Base-by-base conservation (phyloP, 2,888 invertebrate genomes). In the Graphium colonna region DNA sequence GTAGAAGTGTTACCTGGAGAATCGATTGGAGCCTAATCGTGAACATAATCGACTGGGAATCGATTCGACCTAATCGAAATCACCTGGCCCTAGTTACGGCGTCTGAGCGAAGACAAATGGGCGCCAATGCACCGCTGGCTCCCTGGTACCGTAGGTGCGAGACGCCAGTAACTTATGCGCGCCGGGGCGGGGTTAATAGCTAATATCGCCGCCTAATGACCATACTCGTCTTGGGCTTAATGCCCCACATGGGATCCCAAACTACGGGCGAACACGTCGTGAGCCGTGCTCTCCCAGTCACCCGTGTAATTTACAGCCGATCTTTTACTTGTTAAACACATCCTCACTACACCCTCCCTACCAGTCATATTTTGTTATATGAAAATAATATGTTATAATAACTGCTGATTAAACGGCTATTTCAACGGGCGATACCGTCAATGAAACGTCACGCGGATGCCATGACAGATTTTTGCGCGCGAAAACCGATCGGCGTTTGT, bases 181-280 rank as follows among this genome's bases (percentile, higher is more conserved):
- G 60, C 64, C 66, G 72, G 77, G 81, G 80, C 75, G 77, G 79
- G 79, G 85, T 78, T 88, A 88, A 89, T 88, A 88, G 90, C 86
- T 90, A 88, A 89, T 90, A 90, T 84, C 82, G 84, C 75, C 73
- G 82, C 76, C 84, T 90, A 90, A 90, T 90, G 90, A 88, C 88
- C 86, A 79, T 77, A 77, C 78, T 78, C 83, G 81, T 85, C 83
- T 85, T 79, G 76, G 70, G 68, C 76, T 79, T 84, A 85, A 86
- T 84, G 84, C 75, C 77, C 79, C 86, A 73, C 85, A 72, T 77
- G 87, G 84, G 69, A 73, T 62, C 66, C 63, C 55, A 64, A 71
- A 75, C 71, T 69, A 62, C 68, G 65, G 58, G 39, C 57, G 56
- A 65, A 68, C 71, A 65, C 71, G 66, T 68, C 67, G 68, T 67